Base-by-base conservation (phyloP, 92 coral and sea anemone genomes). In the Pocillopora meandrina region DNA sequence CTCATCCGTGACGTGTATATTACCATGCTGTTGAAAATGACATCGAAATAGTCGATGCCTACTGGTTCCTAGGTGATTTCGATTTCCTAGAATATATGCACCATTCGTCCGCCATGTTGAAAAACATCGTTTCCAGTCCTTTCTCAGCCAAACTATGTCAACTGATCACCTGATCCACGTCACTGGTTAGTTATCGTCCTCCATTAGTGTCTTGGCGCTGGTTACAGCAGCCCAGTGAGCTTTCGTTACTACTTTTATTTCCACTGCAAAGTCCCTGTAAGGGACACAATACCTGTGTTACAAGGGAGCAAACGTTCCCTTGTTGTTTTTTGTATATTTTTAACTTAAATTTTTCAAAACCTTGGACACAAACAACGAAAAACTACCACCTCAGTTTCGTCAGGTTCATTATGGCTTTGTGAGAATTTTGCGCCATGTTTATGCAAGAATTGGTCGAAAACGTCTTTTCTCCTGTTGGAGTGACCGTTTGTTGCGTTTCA, bases 401-500 rank as follows among this genome's bases (percentile, higher is more conserved):
- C 76, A 72, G 81, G 89, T 84, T 90, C 92, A 94, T 55, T 94
- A 94, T 94, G 98, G 98, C 93, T 87, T 85, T 91, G 82, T 86
- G 82, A 91, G 76, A 79, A 83, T 71, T 87, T 68, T 88, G 82
- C 92, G 95, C 92, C 98, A 94, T 94, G 98, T 76, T 89, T 86
- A 88, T 88, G 73, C 92, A 75, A 89, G 71, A 87, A 81, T 85
- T 87, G 89, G 85, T 82, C 67, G 83, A 91, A 86, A 86, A 91
- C 86, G 85, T 80, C 70, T 75, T 91, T 73, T 94, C 98, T 94
- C 98, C 98, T 63, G 61, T 89, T 75, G 98, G 98, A 94, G 98
- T 85, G 84, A 87, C 82, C 88, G 94, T 89, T 84, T 80, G 26
- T 76, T 74, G 90, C 84, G 77, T 84, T 61, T 79, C 82, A 77